Conservation (phyloP, 2,888 invertebrate genomes). For the Thysanoteuthis rhombus region DNA sequence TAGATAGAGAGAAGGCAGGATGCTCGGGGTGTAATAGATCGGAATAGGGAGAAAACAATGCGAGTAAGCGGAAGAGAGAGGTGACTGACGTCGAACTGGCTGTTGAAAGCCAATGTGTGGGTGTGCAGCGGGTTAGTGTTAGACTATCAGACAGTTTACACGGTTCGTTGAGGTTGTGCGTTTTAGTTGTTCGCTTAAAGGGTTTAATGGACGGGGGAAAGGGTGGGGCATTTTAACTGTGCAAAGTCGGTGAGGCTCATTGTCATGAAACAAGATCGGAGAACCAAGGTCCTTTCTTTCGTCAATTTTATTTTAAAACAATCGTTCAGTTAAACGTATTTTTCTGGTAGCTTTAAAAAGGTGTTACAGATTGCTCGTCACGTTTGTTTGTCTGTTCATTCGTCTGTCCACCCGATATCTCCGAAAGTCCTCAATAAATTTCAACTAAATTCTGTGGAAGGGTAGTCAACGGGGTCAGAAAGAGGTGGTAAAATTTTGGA, state of each 20-base stretch:
- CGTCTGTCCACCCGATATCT: too few relatives aligned
- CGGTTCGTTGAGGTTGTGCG: conserved; percentile 12
- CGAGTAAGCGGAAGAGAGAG: not conserved
- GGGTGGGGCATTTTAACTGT: not conserved
- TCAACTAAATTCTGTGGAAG: too few relatives aligned
- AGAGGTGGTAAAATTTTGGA: too few relatives aligned
- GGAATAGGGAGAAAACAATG: not conserved
- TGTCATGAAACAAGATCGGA: not conserved
- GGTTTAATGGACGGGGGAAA: not conserved
- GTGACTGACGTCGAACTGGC: not conserved
- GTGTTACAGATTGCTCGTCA: too few relatives aligned
- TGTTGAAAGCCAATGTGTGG: not conserved
- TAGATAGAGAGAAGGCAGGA: not conserved
- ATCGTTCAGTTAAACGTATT: not conserved
- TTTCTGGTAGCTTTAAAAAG: not conserved
- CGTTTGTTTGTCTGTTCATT: too few relatives aligned
- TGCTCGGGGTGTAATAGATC: not conserved
- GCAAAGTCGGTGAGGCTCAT: not conserved
- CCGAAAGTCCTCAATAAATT: too few relatives aligned
- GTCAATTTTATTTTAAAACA: not conserved
- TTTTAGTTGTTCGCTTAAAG: not conserved
- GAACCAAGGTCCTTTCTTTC: not conserved
- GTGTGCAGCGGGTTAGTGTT: not conserved
- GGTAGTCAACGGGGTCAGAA: too few relatives aligned
- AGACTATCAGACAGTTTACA: not conserved